Conservation (phyloP, 2,888 invertebrate species). For the Cosmia pyralina region DNA sequence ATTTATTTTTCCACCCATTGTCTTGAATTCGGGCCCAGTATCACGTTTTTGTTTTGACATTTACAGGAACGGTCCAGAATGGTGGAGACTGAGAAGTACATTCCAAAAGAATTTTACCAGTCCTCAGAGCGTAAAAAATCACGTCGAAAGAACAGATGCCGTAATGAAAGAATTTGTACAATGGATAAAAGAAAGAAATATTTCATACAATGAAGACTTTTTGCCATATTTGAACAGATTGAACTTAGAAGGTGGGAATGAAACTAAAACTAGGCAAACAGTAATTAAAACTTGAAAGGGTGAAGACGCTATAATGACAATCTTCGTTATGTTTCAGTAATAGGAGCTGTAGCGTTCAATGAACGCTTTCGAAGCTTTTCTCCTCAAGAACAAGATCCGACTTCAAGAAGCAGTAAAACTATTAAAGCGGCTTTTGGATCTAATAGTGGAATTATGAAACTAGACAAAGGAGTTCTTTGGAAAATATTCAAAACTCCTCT, state of each 20-base stretch:
- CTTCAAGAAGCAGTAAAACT: conserved; percentile 92
- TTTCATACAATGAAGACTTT: conserved; percentile 89
- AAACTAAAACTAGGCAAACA: not conserved
- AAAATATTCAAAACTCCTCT: conserved; percentile 92
- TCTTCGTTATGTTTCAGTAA: conserved; percentile 90
- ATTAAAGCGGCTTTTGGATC: conserved; percentile 93
- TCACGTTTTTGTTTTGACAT: conserved; percentile 32
- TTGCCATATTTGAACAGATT: conserved; percentile 93
- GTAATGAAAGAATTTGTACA: conserved; percentile 92
- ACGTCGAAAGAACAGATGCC: conserved; percentile 91
- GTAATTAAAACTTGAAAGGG: not conserved
- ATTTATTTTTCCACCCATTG: not conserved
- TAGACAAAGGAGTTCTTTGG: conserved; percentile 94
- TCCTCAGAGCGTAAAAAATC: conserved; percentile 92
- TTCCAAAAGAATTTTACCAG: conserved; percentile 95
- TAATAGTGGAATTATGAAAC: conserved; percentile 92
- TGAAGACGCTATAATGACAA: not conserved
- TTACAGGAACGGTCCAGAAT: conserved; percentile 94
- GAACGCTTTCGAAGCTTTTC: conserved; percentile 92
- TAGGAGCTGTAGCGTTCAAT: conserved; percentile 93
- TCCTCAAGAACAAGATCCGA: conserved; percentile 87
- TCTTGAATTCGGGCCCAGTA: not conserved
- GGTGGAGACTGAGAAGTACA: conserved; percentile 94
- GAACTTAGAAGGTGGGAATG: conserved; percentile 92
- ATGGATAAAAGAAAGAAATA: conserved; percentile 77